A percentile compares a stretch with the other conserved stretches of the same genome.
phyloP scores from a whole-genome alignment of 2,113 vertebrate species.

The Psittacus erithacus region DNA sequence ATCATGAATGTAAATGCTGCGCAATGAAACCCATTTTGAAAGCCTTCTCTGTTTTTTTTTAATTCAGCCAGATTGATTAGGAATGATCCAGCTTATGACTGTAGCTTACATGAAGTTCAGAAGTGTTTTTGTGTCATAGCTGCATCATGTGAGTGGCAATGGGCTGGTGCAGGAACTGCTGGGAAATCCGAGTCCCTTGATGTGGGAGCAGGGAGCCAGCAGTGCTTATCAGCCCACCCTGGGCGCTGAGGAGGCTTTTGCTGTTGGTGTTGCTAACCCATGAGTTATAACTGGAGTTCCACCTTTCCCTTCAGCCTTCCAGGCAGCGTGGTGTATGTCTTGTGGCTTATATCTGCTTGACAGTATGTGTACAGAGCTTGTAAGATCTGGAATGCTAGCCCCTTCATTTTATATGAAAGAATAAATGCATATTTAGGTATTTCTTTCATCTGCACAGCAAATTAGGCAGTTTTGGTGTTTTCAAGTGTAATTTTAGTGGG shows the following conservation, averaged over 20 bases:
- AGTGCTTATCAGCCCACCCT: neutral
- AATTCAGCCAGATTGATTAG: neutral
- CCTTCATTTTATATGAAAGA: neutral
- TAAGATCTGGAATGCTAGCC: slow-evolving; percentile 47
- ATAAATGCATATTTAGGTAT: neutral
- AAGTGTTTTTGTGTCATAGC: neutral
- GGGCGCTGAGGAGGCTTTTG: neutral
- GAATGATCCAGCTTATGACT: neutral
- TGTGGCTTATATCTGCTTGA: slow-evolving; percentile 48
- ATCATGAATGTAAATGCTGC: fast-evolving
- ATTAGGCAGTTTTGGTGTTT: neutral
- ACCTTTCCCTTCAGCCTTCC: slow-evolving; percentile 22
- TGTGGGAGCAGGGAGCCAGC: slow-evolving; percentile 14
- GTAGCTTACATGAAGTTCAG: neutral
- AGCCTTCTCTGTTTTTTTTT: neutral
- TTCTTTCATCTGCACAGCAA: neutral
- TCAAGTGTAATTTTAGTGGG: neutral
- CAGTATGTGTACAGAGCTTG: slow-evolving; percentile 24
- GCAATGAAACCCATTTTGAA: neutral
- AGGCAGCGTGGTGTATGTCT: neutral
- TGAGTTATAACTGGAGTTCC: slow-evolving; percentile 17
- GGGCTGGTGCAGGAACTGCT: neutral
- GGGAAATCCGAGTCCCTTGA: slow-evolving; percentile 7
- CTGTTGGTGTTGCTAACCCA: neutral
- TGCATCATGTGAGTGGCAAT: neutral